Percentiles rank a stretch among this genome's conserved stretches.
Evolutionary conservation across 2,113 vertebrate species (phyloP).

Genomic region (Sterna hirundo): DNA sequence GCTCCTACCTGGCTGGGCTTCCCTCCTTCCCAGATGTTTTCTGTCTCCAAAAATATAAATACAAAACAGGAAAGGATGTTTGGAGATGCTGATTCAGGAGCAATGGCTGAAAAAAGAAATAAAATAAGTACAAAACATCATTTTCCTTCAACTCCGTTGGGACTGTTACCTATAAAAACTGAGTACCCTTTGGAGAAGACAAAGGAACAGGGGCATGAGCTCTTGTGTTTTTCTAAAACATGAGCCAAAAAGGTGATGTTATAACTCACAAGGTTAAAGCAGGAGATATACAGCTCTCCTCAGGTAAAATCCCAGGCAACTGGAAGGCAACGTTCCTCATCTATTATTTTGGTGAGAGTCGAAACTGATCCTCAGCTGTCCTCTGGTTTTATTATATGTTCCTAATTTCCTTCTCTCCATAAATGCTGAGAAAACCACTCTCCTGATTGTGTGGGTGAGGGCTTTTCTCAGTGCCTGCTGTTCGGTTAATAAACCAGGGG

Average conservation of each 20-base stretch:
- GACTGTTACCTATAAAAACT: background rate
- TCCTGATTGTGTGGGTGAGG: background rate
- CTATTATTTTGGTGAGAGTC: background rate
- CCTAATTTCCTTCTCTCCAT: constrained; percentile 1
- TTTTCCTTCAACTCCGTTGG: background rate
- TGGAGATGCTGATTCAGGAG: background rate
- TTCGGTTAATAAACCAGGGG: background rate
- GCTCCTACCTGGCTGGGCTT: background rate
- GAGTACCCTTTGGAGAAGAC: background rate
- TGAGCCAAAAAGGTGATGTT: background rate
- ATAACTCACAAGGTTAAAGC: background rate
- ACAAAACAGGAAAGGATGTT: background rate
- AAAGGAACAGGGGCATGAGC: background rate
- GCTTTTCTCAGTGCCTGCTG: background rate
- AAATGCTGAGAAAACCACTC: background rate
- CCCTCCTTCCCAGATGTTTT: background rate
- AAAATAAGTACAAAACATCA: background rate
- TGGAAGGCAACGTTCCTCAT: background rate
- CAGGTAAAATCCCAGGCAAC: background rate
- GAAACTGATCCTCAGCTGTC: background rate
- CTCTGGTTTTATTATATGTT: background rate
- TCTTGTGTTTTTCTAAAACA: background rate
- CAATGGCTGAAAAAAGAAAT: background rate
- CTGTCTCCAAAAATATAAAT: background rate
- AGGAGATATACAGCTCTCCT: background rate